These are phyloP conservation scores for Pseudococcus jackbeardsleyi DNA, from an alignment of 2,888 invertebrate species.

Conservation along the genomic window DNA sequence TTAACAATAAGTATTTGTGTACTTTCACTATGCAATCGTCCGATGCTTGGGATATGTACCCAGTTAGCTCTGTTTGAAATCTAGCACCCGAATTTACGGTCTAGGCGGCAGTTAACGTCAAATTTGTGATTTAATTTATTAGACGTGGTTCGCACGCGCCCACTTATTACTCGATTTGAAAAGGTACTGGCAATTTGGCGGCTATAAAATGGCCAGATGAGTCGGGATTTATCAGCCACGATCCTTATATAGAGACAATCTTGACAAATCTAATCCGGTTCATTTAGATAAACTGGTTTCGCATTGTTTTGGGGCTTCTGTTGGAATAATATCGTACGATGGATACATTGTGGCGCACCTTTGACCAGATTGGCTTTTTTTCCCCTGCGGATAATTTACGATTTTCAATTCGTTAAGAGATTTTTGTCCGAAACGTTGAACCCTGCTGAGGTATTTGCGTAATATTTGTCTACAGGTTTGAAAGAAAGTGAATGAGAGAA, in stretches of 20 bases:
- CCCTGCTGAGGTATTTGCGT: not conserved
- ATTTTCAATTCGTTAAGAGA: slow-evolving; percentile 4
- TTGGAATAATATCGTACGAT: not conserved
- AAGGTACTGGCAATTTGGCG: slow-evolving; percentile 4
- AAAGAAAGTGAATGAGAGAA: not conserved
- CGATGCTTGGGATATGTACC: not conserved
- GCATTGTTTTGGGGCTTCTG: slow-evolving; percentile 25
- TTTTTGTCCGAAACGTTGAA: not conserved
- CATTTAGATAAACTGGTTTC: slow-evolving; percentile 45
- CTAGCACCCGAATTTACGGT: slow-evolving; percentile 16
- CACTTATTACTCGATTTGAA: slow-evolving; percentile 14
- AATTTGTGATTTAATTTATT: slow-evolving; percentile 56
- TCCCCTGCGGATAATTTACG: not conserved
- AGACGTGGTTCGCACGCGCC: slow-evolving; percentile 43
- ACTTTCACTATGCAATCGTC: slow-evolving; percentile 24
- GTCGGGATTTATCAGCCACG: not conserved
- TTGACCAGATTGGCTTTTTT: not conserved
- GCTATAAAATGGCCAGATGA: slow-evolving; percentile 41
- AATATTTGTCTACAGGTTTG: not conserved
- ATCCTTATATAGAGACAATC: slow-evolving; percentile 46
- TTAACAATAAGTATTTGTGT: not conserved
- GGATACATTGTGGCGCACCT: slow-evolving; percentile 21
- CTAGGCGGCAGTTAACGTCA: slow-evolving; percentile 38
- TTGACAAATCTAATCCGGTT: slow-evolving; percentile 54
- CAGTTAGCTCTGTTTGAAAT: not conserved